Evolutionary conservation across 2,888 invertebrate species (phyloP).

Genomic region (Bugulina stolonifera): DNA sequence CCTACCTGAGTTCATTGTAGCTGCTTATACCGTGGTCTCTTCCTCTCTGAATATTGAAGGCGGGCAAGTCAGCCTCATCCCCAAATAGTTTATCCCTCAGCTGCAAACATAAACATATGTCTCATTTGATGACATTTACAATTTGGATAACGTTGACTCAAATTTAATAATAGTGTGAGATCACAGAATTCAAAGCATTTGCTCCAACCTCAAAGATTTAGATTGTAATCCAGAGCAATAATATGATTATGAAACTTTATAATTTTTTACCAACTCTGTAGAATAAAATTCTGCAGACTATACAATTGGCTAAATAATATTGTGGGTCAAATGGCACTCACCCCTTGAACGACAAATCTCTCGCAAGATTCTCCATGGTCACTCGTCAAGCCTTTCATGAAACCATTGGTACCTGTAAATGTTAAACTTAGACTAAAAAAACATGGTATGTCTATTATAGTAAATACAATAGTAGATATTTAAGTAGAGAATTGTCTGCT

Average conservation of each 20-base stretch:
- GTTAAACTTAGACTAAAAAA: no score
- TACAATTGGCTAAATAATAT: neutral
- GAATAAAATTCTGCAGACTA: neutral
- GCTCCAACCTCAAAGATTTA: no score
- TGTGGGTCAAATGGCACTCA: neutral
- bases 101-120: no score
- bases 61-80: neutral
- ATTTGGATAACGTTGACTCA: no score
- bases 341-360: neutral
- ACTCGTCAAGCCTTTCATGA: neutral
- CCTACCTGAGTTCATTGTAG: slow-evolving; percentile 6
- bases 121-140: no score
- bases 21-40: slow-evolving; percentile 10
- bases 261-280: neutral
- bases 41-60: slow-evolving; percentile 18
- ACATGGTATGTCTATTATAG: neutral
- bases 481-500: no score
- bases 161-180: no score
- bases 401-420: neutral
- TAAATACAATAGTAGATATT: neutral
- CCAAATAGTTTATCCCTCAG: slow-evolving; percentile 6
- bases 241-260: no score
- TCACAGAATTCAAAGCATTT: no score
- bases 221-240: no score
- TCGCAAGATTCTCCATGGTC: neutral